phyloP scores from a whole-genome alignment of 2,888 invertebrate genomes.

The Saturnia japonica region DNA sequence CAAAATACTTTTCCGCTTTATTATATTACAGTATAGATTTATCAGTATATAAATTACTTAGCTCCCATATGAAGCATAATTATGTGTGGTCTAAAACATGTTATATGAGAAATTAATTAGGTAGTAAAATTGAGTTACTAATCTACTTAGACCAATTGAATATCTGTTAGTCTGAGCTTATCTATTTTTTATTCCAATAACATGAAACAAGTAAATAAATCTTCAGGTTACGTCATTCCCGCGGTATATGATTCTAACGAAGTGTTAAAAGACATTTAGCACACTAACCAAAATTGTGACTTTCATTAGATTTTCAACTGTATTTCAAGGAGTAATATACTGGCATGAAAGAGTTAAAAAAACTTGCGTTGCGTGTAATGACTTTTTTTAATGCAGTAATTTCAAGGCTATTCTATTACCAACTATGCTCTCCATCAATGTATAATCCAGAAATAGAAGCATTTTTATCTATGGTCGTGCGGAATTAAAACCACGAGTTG shows the following conservation, averaged over 20 bases:
- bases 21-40: too few relatives aligned
- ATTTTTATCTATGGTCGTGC: background rate
- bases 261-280: background rate
- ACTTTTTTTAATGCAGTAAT: background rate
- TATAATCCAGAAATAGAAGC: background rate
- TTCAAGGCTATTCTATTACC: conserved; percentile 1
- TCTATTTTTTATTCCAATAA: background rate
- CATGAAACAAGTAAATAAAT: background rate
- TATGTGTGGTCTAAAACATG: too few relatives aligned
- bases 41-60: too few relatives aligned
- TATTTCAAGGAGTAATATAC: background rate
- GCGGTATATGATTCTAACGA: background rate
- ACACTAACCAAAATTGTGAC: background rate
- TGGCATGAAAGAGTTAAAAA: background rate
- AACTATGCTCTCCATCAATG: background rate
- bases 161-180: too few relatives aligned
- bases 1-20: too few relatives aligned
- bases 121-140: too few relatives aligned
- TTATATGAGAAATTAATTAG: too few relatives aligned
- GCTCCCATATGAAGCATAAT: too few relatives aligned
- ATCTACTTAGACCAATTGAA: too few relatives aligned
- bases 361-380: background rate
- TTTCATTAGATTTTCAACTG: background rate
- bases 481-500: conserved; percentile 2
- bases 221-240: background rate